A percentile compares a stretch with the other conserved stretches of the same genome.
phyloP scores from a whole-genome alignment of 2,888 invertebrate species.

The Tupiocoris notatus region DNA sequence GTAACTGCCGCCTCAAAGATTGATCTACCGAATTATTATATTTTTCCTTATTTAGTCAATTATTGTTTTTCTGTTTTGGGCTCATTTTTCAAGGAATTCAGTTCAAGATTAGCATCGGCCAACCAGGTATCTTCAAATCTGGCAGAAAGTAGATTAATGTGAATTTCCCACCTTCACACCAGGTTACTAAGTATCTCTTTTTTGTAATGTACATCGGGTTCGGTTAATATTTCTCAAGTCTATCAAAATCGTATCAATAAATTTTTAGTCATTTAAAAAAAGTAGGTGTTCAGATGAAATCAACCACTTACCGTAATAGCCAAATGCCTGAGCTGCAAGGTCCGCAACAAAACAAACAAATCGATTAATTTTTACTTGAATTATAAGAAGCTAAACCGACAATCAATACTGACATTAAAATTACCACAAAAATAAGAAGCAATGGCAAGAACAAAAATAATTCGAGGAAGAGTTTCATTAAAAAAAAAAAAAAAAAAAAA shows the following conservation, averaged over 20 bases:
- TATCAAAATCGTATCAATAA: not conserved
- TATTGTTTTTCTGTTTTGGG: no score
- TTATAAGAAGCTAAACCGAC: not conserved
- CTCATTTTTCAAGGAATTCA: no score
- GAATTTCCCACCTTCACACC: not conserved
- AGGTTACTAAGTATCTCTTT: not conserved
- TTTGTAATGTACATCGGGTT: not conserved
- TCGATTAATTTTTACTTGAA: conserved; percentile 29
- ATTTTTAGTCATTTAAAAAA: not conserved
- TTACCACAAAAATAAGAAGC: no score
- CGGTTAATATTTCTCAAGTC: no score
- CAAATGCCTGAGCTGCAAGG: conserved; percentile 86
- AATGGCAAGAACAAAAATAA: not conserved
- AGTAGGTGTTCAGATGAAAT: conserved; percentile 11
- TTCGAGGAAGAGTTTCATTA: no score
- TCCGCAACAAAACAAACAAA: conserved; percentile 38
- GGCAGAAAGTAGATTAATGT: no score
- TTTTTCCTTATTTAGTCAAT: no score
- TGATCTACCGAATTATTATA: no score
- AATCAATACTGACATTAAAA: not conserved
- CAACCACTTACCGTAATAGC: conserved; percentile 96
- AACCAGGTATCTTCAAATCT: no score
- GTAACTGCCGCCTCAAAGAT: no score
- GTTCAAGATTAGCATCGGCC: no score
- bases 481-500: no score